These are phyloP conservation scores for Leucania comma DNA, from an alignment of 2,888 invertebrate species.

Conservation along the genomic window DNA sequence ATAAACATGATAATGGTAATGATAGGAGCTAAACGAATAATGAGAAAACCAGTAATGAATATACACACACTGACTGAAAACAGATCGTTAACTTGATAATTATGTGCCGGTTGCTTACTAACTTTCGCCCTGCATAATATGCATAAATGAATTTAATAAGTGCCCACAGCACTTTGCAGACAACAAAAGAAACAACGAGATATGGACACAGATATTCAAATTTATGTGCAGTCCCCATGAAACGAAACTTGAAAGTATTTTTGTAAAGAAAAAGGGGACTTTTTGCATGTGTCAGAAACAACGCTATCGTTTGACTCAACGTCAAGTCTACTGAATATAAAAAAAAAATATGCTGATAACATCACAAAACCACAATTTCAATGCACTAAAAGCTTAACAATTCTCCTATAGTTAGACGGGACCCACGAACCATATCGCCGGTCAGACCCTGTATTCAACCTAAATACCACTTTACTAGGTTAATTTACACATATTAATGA, in stretches of 20 bases:
- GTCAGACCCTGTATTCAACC: slow-evolving; percentile 51
- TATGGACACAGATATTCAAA: slow-evolving; percentile 26
- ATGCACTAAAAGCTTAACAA: slow-evolving; percentile 16
- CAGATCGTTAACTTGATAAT: neutral
- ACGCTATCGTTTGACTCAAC: neutral
- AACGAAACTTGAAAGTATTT: neutral
- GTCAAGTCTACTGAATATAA: neutral
- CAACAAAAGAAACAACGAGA: slow-evolving; percentile 12
- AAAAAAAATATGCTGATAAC: slow-evolving; percentile 4
- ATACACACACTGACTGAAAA: neutral
- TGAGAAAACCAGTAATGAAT: neutral
- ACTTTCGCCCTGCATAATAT: slow-evolving; percentile 3
- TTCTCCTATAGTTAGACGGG: slow-evolving; percentile 1
- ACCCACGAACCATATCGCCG: slow-evolving; percentile 59
- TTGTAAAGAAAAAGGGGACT: neutral
- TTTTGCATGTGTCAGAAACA: neutral
- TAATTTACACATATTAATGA: slow-evolving; percentile 76
- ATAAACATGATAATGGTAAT: neutral
- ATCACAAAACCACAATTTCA: slow-evolving; percentile 6
- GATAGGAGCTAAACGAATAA: neutral
- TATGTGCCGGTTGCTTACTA: neutral
- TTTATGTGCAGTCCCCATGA: slow-evolving; percentile 16
- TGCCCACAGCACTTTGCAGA: neutral
- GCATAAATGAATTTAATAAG: neutral
- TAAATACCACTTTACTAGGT: slow-evolving; percentile 62